Base-by-base conservation (phyloP, 1,140 invertebrate species). In the Atta colombica region DNA sequence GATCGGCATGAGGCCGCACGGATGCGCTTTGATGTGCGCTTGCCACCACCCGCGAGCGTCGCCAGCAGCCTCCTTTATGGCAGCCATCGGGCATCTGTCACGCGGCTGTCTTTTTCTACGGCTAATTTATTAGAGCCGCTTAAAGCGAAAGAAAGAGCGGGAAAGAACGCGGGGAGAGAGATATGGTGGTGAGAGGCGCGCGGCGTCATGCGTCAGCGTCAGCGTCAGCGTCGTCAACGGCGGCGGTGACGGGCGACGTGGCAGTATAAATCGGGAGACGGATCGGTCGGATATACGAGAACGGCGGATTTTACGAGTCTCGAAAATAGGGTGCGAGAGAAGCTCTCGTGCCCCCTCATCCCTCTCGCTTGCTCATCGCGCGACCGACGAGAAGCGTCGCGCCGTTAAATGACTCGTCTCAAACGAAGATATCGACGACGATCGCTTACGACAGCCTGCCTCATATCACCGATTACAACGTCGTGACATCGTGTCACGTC, bases 71-170 rank as follows among this genome's bases (percentile, higher is more conserved):
- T 91, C 86, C 86, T 87, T 91, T 92, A 92, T 94, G 93, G 90
- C 93, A 93, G 89, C 90, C 93, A 94, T 95, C 93, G 93, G 92
- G 92, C 94, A 94, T 95, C 93, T 94, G 94, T 95, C 94, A 93
- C 89, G 91, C 92, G 89, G 91, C 90, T 93, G 93, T 94, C 92
- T 95, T 95, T 94, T 94, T 94, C 93, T 91, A 92, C 92, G 88
- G 90, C 89, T 93, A 95, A 95, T 95, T 95, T 95, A 95, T 95
- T 94, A 93, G 92, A 88, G 85, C 87, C 92, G 91, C 92, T 91
- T 90, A 91, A 92, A 91, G 90, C 85, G 55, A 65, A 39, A 60
- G 18, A 81, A 28, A 60, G 25, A 80, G 75, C 51, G 6, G 45
- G 53, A 25, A 49, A 35, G 18, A 28, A 25, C 18, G 74, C 49